Base-by-base conservation (phyloP, 2,888 invertebrate species). In the Leptopilina syphax region DNA sequence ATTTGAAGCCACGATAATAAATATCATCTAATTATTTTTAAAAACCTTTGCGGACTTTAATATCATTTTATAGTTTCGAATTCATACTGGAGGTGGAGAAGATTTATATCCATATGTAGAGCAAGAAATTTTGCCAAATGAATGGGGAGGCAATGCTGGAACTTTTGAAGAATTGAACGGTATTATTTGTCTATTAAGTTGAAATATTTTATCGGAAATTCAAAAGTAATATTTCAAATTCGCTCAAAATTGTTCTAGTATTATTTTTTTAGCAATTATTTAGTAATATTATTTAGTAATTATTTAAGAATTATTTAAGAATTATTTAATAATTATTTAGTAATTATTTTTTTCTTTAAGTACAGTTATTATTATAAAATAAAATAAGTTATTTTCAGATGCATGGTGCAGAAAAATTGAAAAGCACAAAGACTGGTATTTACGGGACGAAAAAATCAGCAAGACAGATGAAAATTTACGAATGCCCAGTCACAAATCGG, bases 111-210 rank as follows among this genome's bases (percentile, higher is more conserved):
- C 90, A 47, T 89, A 91, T 77, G 86, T 93, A 70, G 89, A 92
- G 24, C 91, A 89, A 70, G 90, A 91, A 8, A 91, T 92, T 66
- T 85, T 93, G 41, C 93, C 93, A 0, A 88, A 89, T 3, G 93
- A 93, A 83, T 93, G 92, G 88, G 93, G 93, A 57, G 93, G 93
- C 10, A 90, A 90, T 77, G 90, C 92, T 12, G 92, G 92, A 77
- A 89, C 89, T 18, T 89, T 91, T 24, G 70, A 85, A 7, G 89
- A 91, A 79, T 84, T 92, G 3, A 92, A 89, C 78, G 90, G 92
- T 91, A 77, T 66, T 79, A 34, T 78, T 76, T 41, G 41, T 76
- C n/a, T 57, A 44, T 34, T 13, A 77, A 24, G 8, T 3, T 60
- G 10, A 18, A 68, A 57, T 67, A 44, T 44, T 44, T 44, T 44